Evolutionary conservation across 2,888 invertebrate genomes (phyloP).

Genomic region (Xestia xanthographa): DNA sequence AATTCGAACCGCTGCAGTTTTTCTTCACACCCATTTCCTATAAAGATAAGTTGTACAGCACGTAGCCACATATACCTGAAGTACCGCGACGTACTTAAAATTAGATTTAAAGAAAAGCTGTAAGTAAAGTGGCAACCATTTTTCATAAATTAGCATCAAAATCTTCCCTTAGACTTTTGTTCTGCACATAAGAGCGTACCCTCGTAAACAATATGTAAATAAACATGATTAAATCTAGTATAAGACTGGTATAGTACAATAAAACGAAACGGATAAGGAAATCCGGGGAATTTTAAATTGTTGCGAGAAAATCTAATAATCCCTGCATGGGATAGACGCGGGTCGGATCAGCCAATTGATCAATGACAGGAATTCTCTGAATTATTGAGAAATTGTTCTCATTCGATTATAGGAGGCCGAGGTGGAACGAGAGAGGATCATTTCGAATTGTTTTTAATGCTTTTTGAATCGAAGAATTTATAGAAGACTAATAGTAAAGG

Average conservation of each 20-base stretch:
- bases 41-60: too few relatives aligned
- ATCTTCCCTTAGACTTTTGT: not conserved
- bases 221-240: slow-evolving; percentile 54
- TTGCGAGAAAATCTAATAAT: slow-evolving; percentile 80
- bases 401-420: slow-evolving; percentile 65
- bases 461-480: slow-evolving; percentile 25
- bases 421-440: slow-evolving; percentile 28
- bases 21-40: too few relatives aligned
- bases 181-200: slow-evolving; percentile 24
- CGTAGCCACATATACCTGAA: not conserved
- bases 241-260: slow-evolving; percentile 63
- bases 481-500: not conserved
- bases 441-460: slow-evolving; percentile 51
- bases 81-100: not conserved
- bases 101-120: not conserved
- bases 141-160: slow-evolving; percentile 27
- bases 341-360: slow-evolving; percentile 79
- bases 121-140: not conserved
- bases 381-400: slow-evolving; percentile 76
- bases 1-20: too few relatives aligned
- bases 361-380: slow-evolving; percentile 76
- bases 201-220: slow-evolving; percentile 58
- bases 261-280: slow-evolving; percentile 67
- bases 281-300: slow-evolving; percentile 72
- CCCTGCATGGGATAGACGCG: slow-evolving; percentile 65